Base-by-base conservation (phyloP, 2,888 invertebrate species). In the Leucozona laternaria region DNA sequence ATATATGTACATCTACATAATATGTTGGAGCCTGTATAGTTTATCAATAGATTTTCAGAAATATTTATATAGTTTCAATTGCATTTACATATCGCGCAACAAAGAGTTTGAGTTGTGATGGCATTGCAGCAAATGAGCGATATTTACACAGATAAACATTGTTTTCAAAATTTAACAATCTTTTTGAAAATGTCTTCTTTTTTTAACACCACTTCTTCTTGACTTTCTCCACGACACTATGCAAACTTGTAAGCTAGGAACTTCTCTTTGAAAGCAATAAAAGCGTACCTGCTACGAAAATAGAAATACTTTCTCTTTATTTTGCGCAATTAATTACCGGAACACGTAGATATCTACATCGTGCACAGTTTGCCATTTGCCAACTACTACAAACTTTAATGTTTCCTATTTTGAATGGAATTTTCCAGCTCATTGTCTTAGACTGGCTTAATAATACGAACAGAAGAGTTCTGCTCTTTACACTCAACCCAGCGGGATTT, bases 401-500 rank as follows among this genome's bases (percentile, higher is more conserved):
- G 55, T 75, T 75, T 55, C n/a, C 43, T 57, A 34, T 37, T 66
- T 66, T 34, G 20, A 70, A 55, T 70, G 55, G 20, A 85, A 89
- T 89, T 89, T 90, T 90, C 66, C 90, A 93, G 93, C 88, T 89
- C 83, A 89, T 92, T 82, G 90, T 93, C 25, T 88, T 91, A 87
- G 92, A 93, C 79, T 93, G 93, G 91, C 88, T 93, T 64, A 89
- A 91, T 78, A 90, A 91, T 45, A 88, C 91, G n/a, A 90, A 91
- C 34, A 89, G 89, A 28, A 90, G 92, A 84, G 91, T 92, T 78
- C 90, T 94, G 79, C 91, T 93, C 66, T 91, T 93, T 88, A 91
- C 91, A 17, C 89, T 93, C 64, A 93, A 92, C 88, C 89, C 92
- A 7, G 91, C 91, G 22, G 93, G 93, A n/a, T 90, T 91, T 90